These are phyloP conservation scores for Stenolophus ochropezus DNA, from an alignment of 2,888 invertebrate genomes.

Conservation along the genomic window DNA sequence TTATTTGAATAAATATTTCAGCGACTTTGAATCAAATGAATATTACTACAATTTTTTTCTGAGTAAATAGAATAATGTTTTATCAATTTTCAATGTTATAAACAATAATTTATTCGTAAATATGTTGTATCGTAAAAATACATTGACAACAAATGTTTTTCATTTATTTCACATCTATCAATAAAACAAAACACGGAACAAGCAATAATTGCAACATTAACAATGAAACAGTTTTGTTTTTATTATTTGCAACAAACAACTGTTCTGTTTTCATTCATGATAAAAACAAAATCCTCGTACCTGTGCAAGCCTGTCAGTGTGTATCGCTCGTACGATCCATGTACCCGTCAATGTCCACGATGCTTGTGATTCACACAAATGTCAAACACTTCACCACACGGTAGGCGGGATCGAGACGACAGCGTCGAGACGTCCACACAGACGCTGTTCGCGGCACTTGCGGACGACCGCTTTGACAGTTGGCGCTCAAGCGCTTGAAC, in stretches of 20 bases:
- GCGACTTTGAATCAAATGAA: not conserved
- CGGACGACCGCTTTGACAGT: slow-evolving; percentile 16
- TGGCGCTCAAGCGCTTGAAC: slow-evolving; percentile 14
- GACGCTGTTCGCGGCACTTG: slow-evolving; percentile 28
- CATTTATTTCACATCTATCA: not conserved
- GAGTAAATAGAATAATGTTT: not conserved
- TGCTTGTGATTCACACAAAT: not conserved
- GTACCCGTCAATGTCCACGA: not conserved
- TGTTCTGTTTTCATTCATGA: not conserved
- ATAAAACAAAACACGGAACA: not conserved
- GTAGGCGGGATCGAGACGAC: not conserved
- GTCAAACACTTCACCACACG: slow-evolving; percentile 25
- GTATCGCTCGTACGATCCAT: not conserved
- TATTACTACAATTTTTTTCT: not conserved
- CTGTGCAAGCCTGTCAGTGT: not conserved
- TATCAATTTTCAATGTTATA: not conserved
- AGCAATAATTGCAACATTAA: not conserved
- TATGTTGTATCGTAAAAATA: slow-evolving; percentile 3
- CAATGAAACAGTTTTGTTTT: not conserved
- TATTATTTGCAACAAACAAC: not conserved
- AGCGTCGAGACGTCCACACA: not conserved
- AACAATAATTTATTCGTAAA: not conserved
- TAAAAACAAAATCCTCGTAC: slow-evolving; percentile 5
- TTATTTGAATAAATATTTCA: slow-evolving; percentile 1
- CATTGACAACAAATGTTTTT: not conserved